Conservation (phyloP, 2,797 vertebrate species). For the Novumbra hubbsi region DNA sequence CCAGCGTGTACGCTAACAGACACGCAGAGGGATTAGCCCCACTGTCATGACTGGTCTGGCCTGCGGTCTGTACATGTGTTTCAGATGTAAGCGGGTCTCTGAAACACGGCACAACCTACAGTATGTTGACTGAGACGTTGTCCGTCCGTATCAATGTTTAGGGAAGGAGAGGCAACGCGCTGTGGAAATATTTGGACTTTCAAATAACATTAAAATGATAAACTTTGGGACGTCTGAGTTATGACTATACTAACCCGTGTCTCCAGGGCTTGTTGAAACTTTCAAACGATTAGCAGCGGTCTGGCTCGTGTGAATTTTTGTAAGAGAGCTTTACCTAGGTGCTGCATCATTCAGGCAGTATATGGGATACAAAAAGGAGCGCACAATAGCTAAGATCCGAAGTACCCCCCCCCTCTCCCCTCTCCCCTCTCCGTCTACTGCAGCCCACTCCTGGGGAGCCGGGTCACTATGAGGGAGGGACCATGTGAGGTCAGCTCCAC, state of each 20-base stretch:
- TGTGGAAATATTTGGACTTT: slow-evolving; percentile 26
- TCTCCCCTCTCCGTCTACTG: slow-evolving; percentile 12
- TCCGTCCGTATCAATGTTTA: slow-evolving; percentile 14
- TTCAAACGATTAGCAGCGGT: slow-evolving; percentile 2
- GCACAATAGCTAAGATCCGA: slow-evolving; percentile 2
- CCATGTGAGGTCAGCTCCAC: slow-evolving; percentile 47
- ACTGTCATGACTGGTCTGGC: slow-evolving; percentile 23
- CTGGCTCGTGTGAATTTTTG: slow-evolving; percentile 16
- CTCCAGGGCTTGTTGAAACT: slow-evolving; percentile 1
- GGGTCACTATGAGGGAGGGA: slow-evolving; percentile 37
- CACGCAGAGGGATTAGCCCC: slow-evolving; percentile 27
- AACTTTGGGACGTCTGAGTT: slow-evolving; percentile 1
- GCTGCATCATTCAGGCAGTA: not conserved
- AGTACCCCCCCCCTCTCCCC: not conserved
- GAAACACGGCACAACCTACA: slow-evolving; percentile 16
- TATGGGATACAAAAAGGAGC: slow-evolving; percentile 13
- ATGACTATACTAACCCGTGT: not conserved
- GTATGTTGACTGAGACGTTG: slow-evolving; percentile 21
- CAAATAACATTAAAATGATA: slow-evolving; percentile 19
- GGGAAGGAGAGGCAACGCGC: not conserved
- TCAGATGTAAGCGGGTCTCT: slow-evolving; percentile 12
- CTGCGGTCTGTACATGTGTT: slow-evolving; percentile 31
- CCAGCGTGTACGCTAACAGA: slow-evolving; percentile 36
- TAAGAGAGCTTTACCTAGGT: slow-evolving; percentile 7
- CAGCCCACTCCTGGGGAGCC: slow-evolving; percentile 28